phyloP scores from a whole-genome alignment of 1,140 invertebrate species.

The Bombus consobrinus region DNA sequence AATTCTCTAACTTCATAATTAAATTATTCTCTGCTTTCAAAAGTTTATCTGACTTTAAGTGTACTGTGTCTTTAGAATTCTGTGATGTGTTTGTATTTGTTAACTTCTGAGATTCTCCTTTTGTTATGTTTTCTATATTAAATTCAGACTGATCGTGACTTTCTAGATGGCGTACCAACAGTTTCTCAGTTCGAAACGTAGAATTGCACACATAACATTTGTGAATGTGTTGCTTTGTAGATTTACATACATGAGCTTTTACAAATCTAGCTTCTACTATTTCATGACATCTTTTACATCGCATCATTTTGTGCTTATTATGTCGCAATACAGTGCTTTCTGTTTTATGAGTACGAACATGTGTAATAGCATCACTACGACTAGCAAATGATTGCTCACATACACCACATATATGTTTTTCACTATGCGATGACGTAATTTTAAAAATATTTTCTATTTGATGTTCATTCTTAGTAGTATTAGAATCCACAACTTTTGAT shows the following conservation, averaged over 20 bases:
- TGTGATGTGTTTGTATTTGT: neutral
- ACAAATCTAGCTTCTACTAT: slow-evolving; percentile 77
- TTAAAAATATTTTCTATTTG: slow-evolving; percentile 21
- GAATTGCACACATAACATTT: slow-evolving; percentile 73
- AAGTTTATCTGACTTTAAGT: neutral
- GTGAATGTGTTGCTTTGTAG: slow-evolving; percentile 46
- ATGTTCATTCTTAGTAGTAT: neutral
- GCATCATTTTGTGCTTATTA: slow-evolving; percentile 72
- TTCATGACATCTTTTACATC: slow-evolving; percentile 79
- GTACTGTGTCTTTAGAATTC: neutral
- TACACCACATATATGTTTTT: slow-evolving; percentile 74
- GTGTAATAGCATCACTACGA: slow-evolving; percentile 69
- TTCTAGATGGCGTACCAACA: slow-evolving; percentile 65
- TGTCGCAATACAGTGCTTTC: neutral
- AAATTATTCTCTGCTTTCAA: neutral
- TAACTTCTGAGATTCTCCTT: slow-evolving; percentile 38
- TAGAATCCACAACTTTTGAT: neutral
- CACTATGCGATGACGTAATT: neutral
- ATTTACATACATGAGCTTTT: slow-evolving; percentile 74
- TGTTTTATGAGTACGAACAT: slow-evolving; percentile 71
- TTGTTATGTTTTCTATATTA: slow-evolving; percentile 56
- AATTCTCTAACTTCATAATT: slow-evolving; percentile 1
- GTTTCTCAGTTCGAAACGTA: slow-evolving; percentile 67
- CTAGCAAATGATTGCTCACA: slow-evolving; percentile 71
- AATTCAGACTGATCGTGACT: slow-evolving; percentile 63